Evolutionary conservation across 2,797 vertebrate species (phyloP).

Genomic region (Sarcoramphus papa): DNA sequence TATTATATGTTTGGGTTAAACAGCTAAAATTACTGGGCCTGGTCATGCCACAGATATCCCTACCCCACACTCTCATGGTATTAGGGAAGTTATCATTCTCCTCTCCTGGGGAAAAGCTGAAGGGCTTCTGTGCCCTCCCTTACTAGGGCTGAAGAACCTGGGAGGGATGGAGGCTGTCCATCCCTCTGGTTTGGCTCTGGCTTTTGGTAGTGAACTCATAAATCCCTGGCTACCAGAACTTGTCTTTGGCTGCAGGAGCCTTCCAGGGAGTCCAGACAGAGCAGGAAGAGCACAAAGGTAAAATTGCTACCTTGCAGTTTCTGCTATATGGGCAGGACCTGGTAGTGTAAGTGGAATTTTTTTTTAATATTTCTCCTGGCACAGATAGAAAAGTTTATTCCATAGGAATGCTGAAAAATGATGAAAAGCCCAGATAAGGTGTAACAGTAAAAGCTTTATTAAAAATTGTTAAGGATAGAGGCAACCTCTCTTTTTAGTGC

Average conservation of each 20-base stretch:
- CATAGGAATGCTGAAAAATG: neutral
- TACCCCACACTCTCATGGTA: neutral
- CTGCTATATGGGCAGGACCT: neutral
- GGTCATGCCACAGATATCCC: neutral
- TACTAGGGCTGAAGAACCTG: neutral
- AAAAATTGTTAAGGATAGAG: neutral
- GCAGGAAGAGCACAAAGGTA: conserved; percentile 11
- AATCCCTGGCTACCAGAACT: conserved; percentile 14
- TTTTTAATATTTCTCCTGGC: conserved; percentile 15
- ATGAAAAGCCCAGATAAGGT: conserved; percentile 30
- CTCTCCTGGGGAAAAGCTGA: neutral
- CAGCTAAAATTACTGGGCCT: neutral
- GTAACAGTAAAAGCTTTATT: conserved; percentile 26
- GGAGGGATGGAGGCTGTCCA: neutral
- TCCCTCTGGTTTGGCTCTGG: neutral
- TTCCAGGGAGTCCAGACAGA: neutral
- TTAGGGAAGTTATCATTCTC: neutral
- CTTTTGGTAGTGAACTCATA: neutral
- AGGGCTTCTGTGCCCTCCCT: neutral
- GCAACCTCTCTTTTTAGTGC: neutral
- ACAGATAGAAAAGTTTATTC: neutral
- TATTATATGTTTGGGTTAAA: neutral
- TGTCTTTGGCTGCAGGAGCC: neutral
- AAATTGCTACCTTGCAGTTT: neutral
- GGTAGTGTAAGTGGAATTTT: neutral